A percentile compares a stretch with the other conserved stretches of the same genome.
phyloP scores from a whole-genome alignment of 2,797 vertebrate species.

The Natrix natrix region DNA sequence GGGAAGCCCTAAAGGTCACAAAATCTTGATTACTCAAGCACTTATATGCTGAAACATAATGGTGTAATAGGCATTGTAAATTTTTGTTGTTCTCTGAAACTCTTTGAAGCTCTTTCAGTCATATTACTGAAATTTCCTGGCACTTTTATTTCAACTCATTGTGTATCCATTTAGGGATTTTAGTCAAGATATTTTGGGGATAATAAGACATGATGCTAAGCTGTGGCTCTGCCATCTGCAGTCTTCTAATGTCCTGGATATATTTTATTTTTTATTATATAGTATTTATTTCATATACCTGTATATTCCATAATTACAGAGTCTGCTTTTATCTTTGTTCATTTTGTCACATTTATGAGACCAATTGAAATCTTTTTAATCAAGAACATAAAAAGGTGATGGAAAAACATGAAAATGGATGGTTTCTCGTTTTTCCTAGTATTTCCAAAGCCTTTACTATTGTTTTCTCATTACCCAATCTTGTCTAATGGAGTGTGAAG shows the following conservation, averaged over 20 bases:
- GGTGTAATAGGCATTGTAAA: neutral
- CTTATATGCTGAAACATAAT: neutral
- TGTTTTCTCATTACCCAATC: constrained; percentile 42
- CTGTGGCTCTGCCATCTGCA: neutral
- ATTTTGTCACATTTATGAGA: neutral
- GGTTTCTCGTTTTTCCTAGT: constrained; percentile 14
- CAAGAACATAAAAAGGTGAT: neutral
- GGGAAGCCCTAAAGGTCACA: neutral
- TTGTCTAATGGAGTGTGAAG: neutral
- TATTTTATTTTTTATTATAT: neutral
- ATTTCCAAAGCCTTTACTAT: constrained; percentile 29
- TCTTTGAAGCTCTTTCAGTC: constrained; percentile 13
- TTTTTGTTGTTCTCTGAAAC: constrained; percentile 4
- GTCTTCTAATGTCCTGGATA: neutral
- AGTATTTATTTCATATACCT: constrained; percentile 2
- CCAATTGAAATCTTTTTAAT: constrained; percentile 23
- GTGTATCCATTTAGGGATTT: constrained; percentile 3
- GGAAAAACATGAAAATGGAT: constrained; percentile 19
- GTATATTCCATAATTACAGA: neutral
- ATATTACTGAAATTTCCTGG: neutral
- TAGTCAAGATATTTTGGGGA: constrained; percentile 6
- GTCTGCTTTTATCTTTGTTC: constrained; percentile 26
- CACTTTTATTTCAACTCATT: constrained; percentile 18
- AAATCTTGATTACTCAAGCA: neutral
- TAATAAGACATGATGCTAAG: neutral